Conservation (phyloP, 1,140 invertebrate species). For the Lucilia cuprina region DNA sequence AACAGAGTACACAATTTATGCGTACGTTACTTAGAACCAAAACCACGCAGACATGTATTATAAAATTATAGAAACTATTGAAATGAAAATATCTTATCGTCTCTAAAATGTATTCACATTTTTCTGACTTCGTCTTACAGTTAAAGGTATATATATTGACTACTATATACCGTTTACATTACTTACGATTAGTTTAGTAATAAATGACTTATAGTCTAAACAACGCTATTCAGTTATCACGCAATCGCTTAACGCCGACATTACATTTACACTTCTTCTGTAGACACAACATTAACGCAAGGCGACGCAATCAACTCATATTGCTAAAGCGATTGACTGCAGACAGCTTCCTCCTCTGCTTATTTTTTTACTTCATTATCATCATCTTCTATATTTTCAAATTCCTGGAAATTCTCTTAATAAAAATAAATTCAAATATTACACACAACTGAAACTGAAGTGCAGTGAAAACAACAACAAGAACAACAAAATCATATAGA, state of each 20-base stretch:
- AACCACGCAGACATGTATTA: too few relatives aligned
- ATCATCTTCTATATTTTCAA: background rate
- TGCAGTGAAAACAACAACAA: background rate
- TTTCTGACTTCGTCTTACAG: too few relatives aligned
- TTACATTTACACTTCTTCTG: background rate
- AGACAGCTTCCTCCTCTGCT: constrained; percentile 5
- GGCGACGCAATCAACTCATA: constrained; percentile 10
- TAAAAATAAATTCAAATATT: constrained; percentile 1
- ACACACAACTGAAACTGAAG: background rate
- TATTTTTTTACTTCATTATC: background rate
- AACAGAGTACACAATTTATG: too few relatives aligned
- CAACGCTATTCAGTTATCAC: background rate
- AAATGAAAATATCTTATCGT: too few relatives aligned
- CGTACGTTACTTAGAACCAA: too few relatives aligned
- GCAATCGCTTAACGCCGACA: background rate
- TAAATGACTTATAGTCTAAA: too few relatives aligned
- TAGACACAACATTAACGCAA: background rate
- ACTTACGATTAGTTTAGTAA: too few relatives aligned
- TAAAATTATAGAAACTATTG: too few relatives aligned
- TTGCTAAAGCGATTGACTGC: background rate
- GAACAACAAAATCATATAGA: background rate
- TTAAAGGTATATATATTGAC: too few relatives aligned
- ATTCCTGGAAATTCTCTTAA: constrained; percentile 7
- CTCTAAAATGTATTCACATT: too few relatives aligned
- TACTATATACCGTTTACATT: too few relatives aligned